These are phyloP conservation scores for Diplolepis rosae DNA, from an alignment of 2,888 invertebrate genomes.

Conservation along the genomic window DNA sequence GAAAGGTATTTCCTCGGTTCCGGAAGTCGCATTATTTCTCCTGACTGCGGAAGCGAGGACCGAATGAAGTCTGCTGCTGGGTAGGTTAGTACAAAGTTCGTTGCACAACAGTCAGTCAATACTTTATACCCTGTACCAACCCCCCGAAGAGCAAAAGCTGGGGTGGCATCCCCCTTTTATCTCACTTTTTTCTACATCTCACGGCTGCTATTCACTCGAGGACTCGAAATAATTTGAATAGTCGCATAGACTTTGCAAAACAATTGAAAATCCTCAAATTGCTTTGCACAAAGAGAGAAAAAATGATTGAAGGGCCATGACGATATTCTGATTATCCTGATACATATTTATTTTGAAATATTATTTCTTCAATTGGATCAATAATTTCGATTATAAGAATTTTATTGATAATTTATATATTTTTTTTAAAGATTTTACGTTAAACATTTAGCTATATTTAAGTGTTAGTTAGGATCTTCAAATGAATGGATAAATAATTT, in stretches of 20 bases:
- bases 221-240: conserved; percentile 47
- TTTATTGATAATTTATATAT: no score
- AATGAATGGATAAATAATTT: no score
- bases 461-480: no score
- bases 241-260: neutral
- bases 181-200: conserved; percentile 4
- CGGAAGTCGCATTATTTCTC: conserved; percentile 59
- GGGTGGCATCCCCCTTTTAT: conserved; percentile 4
- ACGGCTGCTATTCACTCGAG: conserved; percentile 35
- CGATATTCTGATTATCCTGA: no score
- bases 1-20: conserved; percentile 56
- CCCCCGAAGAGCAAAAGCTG: neutral
- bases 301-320: no score
- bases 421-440: no score
- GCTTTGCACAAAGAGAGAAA: no score
- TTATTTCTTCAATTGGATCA: no score
- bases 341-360: no score
- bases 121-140: conserved; percentile 52
- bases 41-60: conserved; percentile 54
- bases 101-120: conserved; percentile 57
- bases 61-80: conserved; percentile 47
- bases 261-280: neutral
- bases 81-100: conserved; percentile 47
- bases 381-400: no score
- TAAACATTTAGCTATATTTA: no score